A percentile compares a stretch with the other conserved stretches of the same genome.
Conservation (phyloP, 2,797 vertebrate species). For the Sus cebifrons region DNA sequence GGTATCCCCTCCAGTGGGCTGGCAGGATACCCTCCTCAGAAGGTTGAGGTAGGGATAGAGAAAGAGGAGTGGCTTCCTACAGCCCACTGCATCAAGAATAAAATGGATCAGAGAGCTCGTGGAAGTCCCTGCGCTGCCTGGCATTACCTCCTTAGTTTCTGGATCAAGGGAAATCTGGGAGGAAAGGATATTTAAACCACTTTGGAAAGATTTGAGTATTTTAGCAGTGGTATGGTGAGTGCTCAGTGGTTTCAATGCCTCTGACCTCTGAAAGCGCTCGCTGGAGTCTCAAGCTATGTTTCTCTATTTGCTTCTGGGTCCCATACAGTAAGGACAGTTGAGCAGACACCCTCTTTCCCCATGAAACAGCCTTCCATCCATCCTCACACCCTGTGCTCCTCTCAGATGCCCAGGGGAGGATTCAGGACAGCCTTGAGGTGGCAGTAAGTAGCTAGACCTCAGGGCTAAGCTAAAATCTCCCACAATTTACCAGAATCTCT, state of each 20-base stretch:
- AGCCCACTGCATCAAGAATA: background rate
- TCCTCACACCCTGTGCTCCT: no score
- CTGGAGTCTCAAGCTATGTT: background rate
- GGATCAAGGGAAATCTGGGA: background rate
- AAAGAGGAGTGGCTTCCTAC: background rate
- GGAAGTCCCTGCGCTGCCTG: background rate
- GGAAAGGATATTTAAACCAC: background rate
- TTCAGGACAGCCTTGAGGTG: background rate
- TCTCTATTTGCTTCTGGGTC: background rate
- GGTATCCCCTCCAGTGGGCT: no score
- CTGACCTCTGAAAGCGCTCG: background rate
- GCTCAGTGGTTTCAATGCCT: rapidly evolving
- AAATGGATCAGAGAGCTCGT: background rate
- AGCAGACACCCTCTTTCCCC: no score
- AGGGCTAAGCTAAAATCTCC: background rate
- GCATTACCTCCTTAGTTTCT: background rate
- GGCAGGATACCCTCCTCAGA: background rate
- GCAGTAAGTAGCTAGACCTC: background rate
- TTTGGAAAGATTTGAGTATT: background rate
- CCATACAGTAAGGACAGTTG: no score
- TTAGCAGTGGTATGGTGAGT: background rate
- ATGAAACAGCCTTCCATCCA: background rate
- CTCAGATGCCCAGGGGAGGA: no score
- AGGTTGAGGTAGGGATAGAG: background rate
- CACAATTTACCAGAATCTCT: background rate